These are phyloP conservation scores for Rhinophrynus dorsalis DNA, from an alignment of 2,797 vertebrate genomes.

Conservation along the genomic window DNA sequence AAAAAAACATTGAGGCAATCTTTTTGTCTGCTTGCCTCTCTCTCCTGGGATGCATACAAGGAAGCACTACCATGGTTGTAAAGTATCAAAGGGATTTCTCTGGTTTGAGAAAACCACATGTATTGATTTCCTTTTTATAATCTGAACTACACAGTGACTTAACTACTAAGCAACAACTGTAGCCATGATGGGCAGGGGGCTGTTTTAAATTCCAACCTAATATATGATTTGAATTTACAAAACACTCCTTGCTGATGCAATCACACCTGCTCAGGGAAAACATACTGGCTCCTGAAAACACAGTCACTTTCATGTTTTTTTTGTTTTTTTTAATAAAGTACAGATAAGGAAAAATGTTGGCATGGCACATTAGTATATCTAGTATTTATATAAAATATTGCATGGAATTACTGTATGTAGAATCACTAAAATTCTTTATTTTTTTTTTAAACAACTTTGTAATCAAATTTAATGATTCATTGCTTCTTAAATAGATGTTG, in stretches of 20 bases:
- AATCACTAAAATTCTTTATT: too few species aligned
- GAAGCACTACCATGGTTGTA: slow-evolving; percentile 49
- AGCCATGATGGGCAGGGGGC: slow-evolving; percentile 24
- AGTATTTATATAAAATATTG: background rate
- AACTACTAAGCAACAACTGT: slow-evolving; percentile 48
- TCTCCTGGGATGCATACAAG: slow-evolving; percentile 40
- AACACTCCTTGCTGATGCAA: slow-evolving; percentile 21
- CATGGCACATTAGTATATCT: background rate
- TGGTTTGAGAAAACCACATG: slow-evolving; percentile 49
- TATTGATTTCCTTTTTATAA: slow-evolving; percentile 55
- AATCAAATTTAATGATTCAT: too few species aligned
- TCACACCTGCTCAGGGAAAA: slow-evolving; percentile 22
- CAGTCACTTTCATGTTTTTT: slow-evolving; percentile 27
- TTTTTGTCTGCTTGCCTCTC: slow-evolving; percentile 40
- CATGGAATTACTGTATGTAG: too few species aligned
- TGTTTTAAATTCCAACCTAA: slow-evolving; percentile 11
- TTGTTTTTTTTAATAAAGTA: slow-evolving; percentile 7
- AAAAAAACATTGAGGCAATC: slow-evolving; percentile 48
- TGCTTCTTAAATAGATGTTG: too few species aligned
- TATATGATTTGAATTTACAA: slow-evolving; percentile 40
- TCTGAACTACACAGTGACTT: slow-evolving; percentile 50
- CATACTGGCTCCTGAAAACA: background rate
- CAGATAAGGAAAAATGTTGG: background rate
- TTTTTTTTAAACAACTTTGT: too few species aligned
- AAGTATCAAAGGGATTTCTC: slow-evolving; percentile 31